Conservation (phyloP, 2,888 invertebrate genomes). For the Tricholauxania praeusta region DNA sequence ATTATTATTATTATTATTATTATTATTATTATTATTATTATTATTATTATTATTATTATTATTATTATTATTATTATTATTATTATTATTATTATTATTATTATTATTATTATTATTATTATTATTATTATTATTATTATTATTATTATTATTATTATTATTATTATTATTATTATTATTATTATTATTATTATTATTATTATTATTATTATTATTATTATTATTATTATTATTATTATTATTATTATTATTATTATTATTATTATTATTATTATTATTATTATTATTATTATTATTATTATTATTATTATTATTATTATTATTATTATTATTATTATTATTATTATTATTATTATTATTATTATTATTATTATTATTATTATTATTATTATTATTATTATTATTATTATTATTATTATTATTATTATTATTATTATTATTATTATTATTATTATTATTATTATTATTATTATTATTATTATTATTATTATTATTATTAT, state of each 20-base stretch:
- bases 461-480: constrained; percentile 9
- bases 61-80: constrained; percentile 9
- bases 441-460: constrained; percentile 9
- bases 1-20: constrained; percentile 9
- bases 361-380: constrained; percentile 9
- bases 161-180: constrained; percentile 9
- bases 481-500: constrained; percentile 9
- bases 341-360: constrained; percentile 9
- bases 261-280: constrained; percentile 9
- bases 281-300: constrained; percentile 9
- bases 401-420: constrained; percentile 9
- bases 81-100: constrained; percentile 9
- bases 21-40: constrained; percentile 9
- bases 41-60: constrained; percentile 9
- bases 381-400: constrained; percentile 7
- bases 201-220: constrained; percentile 9
- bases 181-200: constrained; percentile 9
- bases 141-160: constrained; percentile 6
- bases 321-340: constrained; percentile 9
- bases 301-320: constrained; percentile 9
- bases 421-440: constrained; percentile 6
- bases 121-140: constrained; percentile 6
- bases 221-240: constrained; percentile 9
- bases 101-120: constrained; percentile 9
- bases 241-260: constrained; percentile 9